phyloP scores from a whole-genome alignment of 1,140 invertebrate genomes.

The Limonius californicus region DNA sequence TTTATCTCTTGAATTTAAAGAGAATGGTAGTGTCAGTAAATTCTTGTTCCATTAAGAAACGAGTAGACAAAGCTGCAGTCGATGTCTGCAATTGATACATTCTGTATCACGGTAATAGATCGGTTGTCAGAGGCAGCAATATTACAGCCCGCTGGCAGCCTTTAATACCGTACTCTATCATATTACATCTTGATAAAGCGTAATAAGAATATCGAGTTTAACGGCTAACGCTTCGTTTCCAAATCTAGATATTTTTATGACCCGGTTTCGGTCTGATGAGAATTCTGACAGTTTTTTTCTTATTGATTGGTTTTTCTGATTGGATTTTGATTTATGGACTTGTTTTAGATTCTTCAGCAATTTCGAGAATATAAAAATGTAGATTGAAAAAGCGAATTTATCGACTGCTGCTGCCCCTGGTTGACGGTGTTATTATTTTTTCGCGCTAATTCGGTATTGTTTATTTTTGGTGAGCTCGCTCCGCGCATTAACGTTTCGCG shows the following conservation, averaged over 20 bases:
- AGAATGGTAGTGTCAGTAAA: neutral
- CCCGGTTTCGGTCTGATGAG: slow-evolving; percentile 20
- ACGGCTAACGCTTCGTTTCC: slow-evolving; percentile 23
- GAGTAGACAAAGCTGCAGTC: neutral
- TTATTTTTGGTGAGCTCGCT: neutral
- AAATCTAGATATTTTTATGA: slow-evolving; percentile 24
- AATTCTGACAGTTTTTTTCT: slow-evolving; percentile 24
- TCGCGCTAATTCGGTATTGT: neutral
- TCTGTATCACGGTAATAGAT: slow-evolving; percentile 18
- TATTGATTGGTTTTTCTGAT: slow-evolving; percentile 27
- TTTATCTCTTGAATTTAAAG: neutral
- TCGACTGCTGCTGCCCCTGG: neutral
- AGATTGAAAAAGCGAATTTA: slow-evolving; percentile 25
- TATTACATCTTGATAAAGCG: slow-evolving; percentile 24
- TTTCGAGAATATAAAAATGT: slow-evolving; percentile 21
- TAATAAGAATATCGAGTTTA: slow-evolving; percentile 26
- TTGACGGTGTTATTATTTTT: neutral
- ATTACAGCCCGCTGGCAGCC: slow-evolving; percentile 16
- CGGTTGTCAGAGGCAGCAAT: slow-evolving; percentile 22
- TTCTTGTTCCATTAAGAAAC: neutral
- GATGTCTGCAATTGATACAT: slow-evolving; percentile 16
- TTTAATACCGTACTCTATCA: slow-evolving; percentile 23
- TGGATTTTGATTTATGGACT: slow-evolving; percentile 29
- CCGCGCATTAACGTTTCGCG: neutral
- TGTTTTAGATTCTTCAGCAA: slow-evolving; percentile 25